phyloP scores from a whole-genome alignment of 2,113 vertebrate species.

The Carassius carassius region DNA sequence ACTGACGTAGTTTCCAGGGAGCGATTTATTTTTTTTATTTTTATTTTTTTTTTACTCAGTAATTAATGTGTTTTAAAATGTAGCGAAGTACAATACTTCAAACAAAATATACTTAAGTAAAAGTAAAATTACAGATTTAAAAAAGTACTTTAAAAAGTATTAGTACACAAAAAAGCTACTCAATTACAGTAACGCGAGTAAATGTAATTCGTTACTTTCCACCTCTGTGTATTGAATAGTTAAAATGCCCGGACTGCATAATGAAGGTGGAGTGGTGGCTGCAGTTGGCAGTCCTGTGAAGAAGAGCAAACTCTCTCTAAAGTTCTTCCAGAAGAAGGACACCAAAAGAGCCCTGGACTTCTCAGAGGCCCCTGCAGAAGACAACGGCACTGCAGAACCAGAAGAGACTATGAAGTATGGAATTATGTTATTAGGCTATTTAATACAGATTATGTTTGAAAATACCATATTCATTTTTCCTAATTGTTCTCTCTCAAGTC shows the following conservation, averaged over 20 bases:
- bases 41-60: too few species aligned
- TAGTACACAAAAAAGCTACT: too few species aligned
- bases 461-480: neutral
- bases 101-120: too few species aligned
- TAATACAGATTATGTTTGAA: neutral
- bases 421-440: neutral
- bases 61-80: too few species aligned
- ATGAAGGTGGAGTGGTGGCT: constrained; percentile 73
- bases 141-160: too few species aligned
- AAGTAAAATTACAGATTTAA: too few species aligned
- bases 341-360: constrained; percentile 92
- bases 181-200: too few species aligned
- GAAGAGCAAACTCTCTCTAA: constrained; percentile 89
- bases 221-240: constrained; percentile 33
- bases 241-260: constrained; percentile 89
- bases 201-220: too few species aligned
- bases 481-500: constrained; percentile 59
- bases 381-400: constrained; percentile 72
- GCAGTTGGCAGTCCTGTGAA: constrained; percentile 82
- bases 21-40: too few species aligned
- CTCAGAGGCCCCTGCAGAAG: constrained; percentile 81
- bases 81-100: too few species aligned
- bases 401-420: constrained; percentile 79
- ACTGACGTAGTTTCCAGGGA: too few species aligned
- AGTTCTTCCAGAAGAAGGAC: constrained; percentile 96